Evolutionary conservation across 2,888 invertebrate genomes (phyloP), one percentile per base, ranked within the genome.

Genomic region (Ormia ochracea): DNA sequence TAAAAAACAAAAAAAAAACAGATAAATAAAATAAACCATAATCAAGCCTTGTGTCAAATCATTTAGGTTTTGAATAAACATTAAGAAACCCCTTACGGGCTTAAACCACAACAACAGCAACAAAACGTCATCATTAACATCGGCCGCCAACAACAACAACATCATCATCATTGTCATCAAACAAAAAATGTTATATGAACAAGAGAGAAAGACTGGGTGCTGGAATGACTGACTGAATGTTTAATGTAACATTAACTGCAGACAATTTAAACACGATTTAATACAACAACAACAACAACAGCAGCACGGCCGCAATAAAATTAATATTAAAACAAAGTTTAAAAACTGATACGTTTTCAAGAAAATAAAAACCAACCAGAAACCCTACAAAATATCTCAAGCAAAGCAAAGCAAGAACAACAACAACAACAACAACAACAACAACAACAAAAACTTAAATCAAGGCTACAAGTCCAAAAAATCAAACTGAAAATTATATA

Each of bases 1-100:
- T 1, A 61, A 7, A 26, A 56, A 14, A 28, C 5, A 26, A 7
- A 52, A 36, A 54, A 28, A 72, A 66, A 58, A 21, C 38, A 26
- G 56, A 54, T 45, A 56, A 61, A 69, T 50, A 52, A 68, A 68
- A 75, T 75, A 58, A 66, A 81, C 54, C 69, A 78, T 78, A 74
- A 74, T 65, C 81, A 75, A 77, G 77, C 59, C 81, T 74, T 80
- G 80, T 80, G 76, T 80, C 76, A 80, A 80, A 80, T 80, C 80
- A 76, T 80, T 80, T 80, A 80, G 65, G 80, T 68, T 80, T 80
- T 76, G 68, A 80, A 80, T 80, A 80, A 76, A 76, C 76, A 76
- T 76, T 80, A 76, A 76, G 54, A 76, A 66, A 78, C 59, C 59
- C 65, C 78, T 45, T 72, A 61, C 31, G 36, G 78, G 59, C 43